Evolutionary conservation across 2,113 vertebrate genomes (phyloP), one percentile per base, ranked within the genome.

Genomic region (human): DNA sequence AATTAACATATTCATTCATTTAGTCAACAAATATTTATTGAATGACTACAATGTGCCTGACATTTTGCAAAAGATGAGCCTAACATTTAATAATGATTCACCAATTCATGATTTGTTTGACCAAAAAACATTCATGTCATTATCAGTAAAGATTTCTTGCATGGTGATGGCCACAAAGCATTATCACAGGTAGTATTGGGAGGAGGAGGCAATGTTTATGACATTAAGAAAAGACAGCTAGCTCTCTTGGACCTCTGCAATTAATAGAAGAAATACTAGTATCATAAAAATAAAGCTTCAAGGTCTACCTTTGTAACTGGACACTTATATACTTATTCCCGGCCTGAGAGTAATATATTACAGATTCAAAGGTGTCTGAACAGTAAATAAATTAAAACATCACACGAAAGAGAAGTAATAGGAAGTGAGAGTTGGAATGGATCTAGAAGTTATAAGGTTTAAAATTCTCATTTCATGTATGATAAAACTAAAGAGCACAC

Each of bases 1-100:
- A 86, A 81, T 88, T 73, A 90, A 83, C 35, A 76, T 75, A 87
- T 43, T 70, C 23, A 83, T 78, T 80, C 11, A 94, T 96, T 96
- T 87, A 93, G 30, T 79, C n/a, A 72, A 82, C n/a, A n/a, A 82
- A 89, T 79, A 93, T 59, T 93, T 93, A 89, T 38, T 93, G 86
- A 90, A 20, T 73, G 61, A 87, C 43, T 76, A n/a, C 4, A 89
- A 81, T 45, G 59, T 86, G 5, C 7, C 35, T 90, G 76, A 50
- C 68, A 80, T 61, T 94, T 96, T 92, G 43, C n/a, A 76, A 80
- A 94, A 75, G 20, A 87, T 64, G 30, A 91, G 35, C 16, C 93
- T 50, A 45, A 52, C 92, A 90, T 80, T 97, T 89, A 92, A 57
- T 96, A 89, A 92, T 50, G n/a, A 61, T 22, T 79, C 57, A 83